Percentiles rank a stretch among this genome's conserved stretches.
Conservation (phyloP, 2,797 vertebrate species). For the Poeciliopsis presidionis region DNA sequence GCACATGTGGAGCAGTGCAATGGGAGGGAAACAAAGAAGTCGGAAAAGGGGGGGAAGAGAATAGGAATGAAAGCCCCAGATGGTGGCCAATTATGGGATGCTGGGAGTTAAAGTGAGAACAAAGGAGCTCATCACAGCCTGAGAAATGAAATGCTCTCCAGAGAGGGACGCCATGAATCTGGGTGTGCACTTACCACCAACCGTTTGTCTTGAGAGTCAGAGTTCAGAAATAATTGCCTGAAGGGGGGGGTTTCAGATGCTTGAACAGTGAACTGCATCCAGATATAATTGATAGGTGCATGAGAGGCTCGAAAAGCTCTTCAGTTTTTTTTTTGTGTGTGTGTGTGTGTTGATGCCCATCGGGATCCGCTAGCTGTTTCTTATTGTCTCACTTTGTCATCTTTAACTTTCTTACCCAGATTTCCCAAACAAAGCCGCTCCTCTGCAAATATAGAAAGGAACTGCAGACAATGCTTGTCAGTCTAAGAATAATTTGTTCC, state of each 20-base stretch:
- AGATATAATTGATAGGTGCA: constrained; percentile 22
- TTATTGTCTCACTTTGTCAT: constrained; percentile 25
- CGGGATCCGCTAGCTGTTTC: constrained; percentile 9
- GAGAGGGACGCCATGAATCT: constrained; percentile 55
- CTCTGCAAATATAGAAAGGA: neutral
- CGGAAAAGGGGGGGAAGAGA: constrained; percentile 29
- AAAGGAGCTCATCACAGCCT: constrained; percentile 70
- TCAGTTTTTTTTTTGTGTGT: neutral
- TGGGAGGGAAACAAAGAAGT: constrained; percentile 9
- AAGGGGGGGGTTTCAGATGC: constrained; percentile 26
- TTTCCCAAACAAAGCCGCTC: constrained; percentile 8
- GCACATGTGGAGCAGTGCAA: constrained; percentile 42
- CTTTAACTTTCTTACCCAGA: neutral
- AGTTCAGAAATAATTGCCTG: constrained; percentile 60
- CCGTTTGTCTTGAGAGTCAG: constrained; percentile 49
- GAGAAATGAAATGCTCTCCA: constrained; percentile 65
- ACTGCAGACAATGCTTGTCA: constrained; percentile 13
- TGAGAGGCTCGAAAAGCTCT: constrained; percentile 20
- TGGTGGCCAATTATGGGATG: constrained; percentile 73
- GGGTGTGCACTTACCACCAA: constrained; percentile 31
- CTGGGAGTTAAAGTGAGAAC: constrained; percentile 72
- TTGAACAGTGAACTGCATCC: constrained; percentile 28
- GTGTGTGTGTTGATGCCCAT: neutral
- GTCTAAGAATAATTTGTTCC: neutral
- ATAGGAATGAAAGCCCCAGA: constrained; percentile 64